These are phyloP conservation scores for Spondyliosoma cantharus DNA, from an alignment of 2,797 vertebrate species.

Conservation along the genomic window DNA sequence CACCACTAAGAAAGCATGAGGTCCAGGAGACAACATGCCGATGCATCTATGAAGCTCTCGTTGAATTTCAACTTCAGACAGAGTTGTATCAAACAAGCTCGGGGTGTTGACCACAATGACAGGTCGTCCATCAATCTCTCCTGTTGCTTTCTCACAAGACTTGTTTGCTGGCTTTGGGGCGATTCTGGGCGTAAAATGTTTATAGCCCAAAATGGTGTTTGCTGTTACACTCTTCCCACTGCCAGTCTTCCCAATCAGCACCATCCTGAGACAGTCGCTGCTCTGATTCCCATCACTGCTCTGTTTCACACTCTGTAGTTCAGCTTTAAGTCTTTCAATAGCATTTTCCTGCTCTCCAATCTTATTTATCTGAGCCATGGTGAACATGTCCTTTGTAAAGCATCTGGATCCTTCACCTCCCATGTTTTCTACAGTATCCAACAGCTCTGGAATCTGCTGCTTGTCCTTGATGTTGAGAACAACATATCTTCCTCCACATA, in stretches of 20 bases:
- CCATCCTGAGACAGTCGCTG: slow-evolving; percentile 39
- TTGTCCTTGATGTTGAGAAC: neutral
- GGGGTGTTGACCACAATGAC: slow-evolving; percentile 56
- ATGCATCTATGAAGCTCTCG: slow-evolving; percentile 31
- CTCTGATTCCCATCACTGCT: neutral
- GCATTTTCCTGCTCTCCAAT: too few relatives aligned
- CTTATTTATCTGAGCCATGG: neutral
- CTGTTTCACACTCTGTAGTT: too few relatives aligned
- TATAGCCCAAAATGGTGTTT: slow-evolving; percentile 47
- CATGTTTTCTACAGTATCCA: neutral
- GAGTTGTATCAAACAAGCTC: slow-evolving; percentile 21
- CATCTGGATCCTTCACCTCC: neutral
- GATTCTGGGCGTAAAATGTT: slow-evolving; percentile 21
- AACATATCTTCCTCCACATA: neutral
- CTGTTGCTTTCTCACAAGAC: slow-evolving; percentile 3
- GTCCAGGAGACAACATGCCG: slow-evolving; percentile 51
- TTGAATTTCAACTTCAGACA: neutral
- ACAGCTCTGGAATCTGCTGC: neutral
- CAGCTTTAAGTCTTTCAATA: neutral
- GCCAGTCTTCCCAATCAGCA: slow-evolving; percentile 57
- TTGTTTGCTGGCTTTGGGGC: neutral
- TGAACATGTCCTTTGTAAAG: neutral
- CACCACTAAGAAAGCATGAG: slow-evolving; percentile 61
- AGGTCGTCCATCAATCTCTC: slow-evolving; percentile 1
- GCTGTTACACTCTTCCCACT: slow-evolving; percentile 43